Evolutionary conservation across 2,113 vertebrate species (phyloP), one percentile per base, ranked within the genome.

Genomic region (Fregata magnificens): DNA sequence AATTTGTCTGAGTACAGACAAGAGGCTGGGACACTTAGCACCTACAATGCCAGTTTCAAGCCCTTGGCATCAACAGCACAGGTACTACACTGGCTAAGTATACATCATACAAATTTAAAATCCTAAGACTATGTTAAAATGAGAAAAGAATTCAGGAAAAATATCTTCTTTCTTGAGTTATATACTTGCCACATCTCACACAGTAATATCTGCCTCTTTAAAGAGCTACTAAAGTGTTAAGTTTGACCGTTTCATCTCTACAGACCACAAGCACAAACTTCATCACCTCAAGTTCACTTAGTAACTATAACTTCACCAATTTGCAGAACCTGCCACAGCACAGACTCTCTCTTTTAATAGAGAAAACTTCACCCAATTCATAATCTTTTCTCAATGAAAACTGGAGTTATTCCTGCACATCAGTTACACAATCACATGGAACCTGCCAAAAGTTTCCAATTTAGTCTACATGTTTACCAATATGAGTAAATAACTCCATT

Each of bases 141-240:
- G 4, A 61, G 25, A 61, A 53, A 55, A 73, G 1, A 67, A 62
- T 17, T 52, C 13, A 83, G 11, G 34, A 77, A 47, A 49, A 72
- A 26, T 2, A 22, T 2, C 1, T 31, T 69, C 10, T 36, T 82
- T 56, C 53, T 36, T 76, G 9, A 63, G 14, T 16, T 45, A 29
- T 1, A 0, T 19, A 10, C 10, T 28, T 8, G 18, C 5, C 67
- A 89, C 1, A 1, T 24, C 19, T 66, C 50, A n/a, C 22, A 38
- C 8, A 17, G 26, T 21, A 61, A 5, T 6, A 34, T 3, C 16
- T 11, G 5, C 29, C 18, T 55, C 59, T 62, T 58, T 32, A 24
- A 86, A 81, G 49, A 9, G 28, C 13, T 70, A 11, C 15, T 69
- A 25, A 22, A 78, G 11, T 14, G 45, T 82, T 38, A 63, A n/a